Conservation (phyloP, 1,140 invertebrate genomes). For the Oreohelix idahoensis region DNA sequence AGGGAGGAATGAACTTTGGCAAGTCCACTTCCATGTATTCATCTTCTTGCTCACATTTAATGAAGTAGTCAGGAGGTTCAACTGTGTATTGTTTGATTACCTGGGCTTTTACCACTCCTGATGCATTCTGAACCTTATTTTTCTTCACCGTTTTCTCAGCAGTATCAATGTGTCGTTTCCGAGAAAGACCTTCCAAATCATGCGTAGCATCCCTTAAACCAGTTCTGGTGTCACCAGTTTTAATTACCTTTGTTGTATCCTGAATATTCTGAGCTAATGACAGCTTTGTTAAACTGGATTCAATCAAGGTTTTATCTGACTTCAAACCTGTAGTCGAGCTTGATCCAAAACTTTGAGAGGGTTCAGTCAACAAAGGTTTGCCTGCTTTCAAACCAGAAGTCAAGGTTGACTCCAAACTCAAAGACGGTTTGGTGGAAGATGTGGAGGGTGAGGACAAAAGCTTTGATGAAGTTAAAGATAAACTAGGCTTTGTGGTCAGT, state of each 20-base stretch:
- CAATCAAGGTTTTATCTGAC: neutral
- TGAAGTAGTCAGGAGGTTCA: constrained; percentile 32
- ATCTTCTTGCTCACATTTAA: constrained; percentile 29
- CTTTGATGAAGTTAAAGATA: neutral
- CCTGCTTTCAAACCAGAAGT: neutral
- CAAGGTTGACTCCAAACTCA: neutral
- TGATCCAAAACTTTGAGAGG: neutral
- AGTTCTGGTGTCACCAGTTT: neutral
- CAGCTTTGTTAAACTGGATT: neutral
- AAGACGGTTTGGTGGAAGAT: neutral
- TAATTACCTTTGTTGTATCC: neutral
- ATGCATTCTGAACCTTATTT: constrained; percentile 34
- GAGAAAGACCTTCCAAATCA: neutral
- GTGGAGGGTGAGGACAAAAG: neutral
- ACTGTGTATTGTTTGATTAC: constrained; percentile 24
- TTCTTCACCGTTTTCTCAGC: constrained; percentile 39
- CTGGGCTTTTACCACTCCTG: neutral
- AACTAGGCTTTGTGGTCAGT: neutral
- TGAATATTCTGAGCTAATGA: neutral
- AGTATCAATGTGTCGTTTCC: neutral
- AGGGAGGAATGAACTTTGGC: constrained; percentile 25
- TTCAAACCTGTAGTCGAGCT: neutral
- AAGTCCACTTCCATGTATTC: constrained; percentile 36
- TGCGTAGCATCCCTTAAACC: neutral
- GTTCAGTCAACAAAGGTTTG: neutral